phyloP scores from a whole-genome alignment of 2,797 vertebrate species.

The Dromococcyx pavoninus region DNA sequence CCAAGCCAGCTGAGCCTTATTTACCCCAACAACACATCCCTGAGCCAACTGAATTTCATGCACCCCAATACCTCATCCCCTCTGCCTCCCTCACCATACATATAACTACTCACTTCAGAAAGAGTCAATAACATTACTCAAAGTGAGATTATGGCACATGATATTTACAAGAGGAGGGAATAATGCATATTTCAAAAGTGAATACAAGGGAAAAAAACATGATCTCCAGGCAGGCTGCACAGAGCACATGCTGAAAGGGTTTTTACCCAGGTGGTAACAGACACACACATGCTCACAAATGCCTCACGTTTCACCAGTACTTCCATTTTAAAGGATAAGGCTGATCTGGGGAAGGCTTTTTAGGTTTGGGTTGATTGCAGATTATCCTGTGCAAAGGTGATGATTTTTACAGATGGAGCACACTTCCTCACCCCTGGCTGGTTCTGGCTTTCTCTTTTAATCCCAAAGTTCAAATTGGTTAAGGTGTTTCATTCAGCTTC shows the following conservation, averaged over 20 bases:
- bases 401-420: not conserved
- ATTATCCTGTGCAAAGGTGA: not conserved
- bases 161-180: not conserved
- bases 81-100: accelerated
- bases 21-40: not conserved
- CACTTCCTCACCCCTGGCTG: not conserved
- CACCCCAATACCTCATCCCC: not conserved
- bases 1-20: not conserved
- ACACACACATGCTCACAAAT: not conserved
- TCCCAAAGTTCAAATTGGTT: not conserved
- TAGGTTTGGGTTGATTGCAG: not conserved
- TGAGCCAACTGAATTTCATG: not conserved
- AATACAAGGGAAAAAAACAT: not conserved
- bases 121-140: no score
- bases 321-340: not conserved
- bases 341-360: not conserved
- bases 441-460: not conserved
- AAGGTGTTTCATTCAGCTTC: not conserved
- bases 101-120: accelerated
- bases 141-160: not conserved
- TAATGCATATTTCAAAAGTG: not conserved
- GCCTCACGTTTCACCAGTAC: no score
- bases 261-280: not conserved
- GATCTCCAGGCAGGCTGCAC: not conserved
- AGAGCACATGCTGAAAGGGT: not conserved